These are phyloP conservation scores for Cyrtorhinus lividipennis DNA, from an alignment of 1,140 invertebrate species.

Conservation along the genomic window DNA sequence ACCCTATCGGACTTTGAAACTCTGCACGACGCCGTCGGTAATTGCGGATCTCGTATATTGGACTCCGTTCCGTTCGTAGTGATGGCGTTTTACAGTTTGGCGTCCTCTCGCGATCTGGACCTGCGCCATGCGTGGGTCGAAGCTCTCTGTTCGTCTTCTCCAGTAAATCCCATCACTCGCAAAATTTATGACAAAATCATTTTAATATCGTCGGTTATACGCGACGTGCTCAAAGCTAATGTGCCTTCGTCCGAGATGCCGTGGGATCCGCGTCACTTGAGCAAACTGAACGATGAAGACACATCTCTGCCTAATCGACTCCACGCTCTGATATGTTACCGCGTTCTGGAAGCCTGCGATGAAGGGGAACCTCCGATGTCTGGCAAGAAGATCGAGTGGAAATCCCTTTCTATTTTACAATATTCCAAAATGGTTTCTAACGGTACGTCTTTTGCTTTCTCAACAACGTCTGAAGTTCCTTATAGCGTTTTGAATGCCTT, in stretches of 20 bases:
- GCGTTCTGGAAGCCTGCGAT: conserved; percentile 8
- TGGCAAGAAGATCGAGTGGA: conserved; percentile 17
- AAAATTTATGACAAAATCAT: conserved; percentile 11
- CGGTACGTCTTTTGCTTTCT: too few species aligned
- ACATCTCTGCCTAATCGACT: conserved; percentile 21
- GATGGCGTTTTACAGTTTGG: conserved; percentile 17
- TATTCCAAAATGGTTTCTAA: conserved; percentile 30
- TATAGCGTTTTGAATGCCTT: too few species aligned
- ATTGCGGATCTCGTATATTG: conserved; percentile 7
- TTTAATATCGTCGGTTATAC: not conserved
- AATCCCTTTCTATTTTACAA: conserved; percentile 26
- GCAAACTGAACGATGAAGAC: not conserved
- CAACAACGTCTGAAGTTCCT: too few species aligned
- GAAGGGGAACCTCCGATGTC: not conserved
- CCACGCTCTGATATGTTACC: conserved; percentile 19
- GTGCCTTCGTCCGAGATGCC: conserved; percentile 6
- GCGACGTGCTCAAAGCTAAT: not conserved
- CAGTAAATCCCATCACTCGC: not conserved
- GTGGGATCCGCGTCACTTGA: conserved; percentile 20
- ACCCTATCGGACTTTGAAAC: not conserved
- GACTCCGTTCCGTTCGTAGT: conserved; percentile 16
- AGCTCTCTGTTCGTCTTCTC: not conserved
- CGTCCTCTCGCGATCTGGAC: conserved; percentile 7
- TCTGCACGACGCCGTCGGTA: not conserved
- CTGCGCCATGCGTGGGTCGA: conserved; percentile 14